phyloP scores from a whole-genome alignment of 1,140 invertebrate species.

The Drosophila takahashii region DNA sequence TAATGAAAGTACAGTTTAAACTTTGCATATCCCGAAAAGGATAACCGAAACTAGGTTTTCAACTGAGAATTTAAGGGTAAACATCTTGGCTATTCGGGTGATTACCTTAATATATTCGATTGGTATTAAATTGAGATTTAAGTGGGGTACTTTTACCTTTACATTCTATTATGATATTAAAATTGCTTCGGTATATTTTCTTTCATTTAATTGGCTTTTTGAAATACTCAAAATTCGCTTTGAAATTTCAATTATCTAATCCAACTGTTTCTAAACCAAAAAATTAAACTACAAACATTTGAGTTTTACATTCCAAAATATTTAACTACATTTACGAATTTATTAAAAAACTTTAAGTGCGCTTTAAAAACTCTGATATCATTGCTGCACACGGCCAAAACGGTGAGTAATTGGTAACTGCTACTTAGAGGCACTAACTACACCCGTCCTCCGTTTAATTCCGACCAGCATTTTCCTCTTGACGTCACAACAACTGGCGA shows the following conservation, averaged over 20 bases:
- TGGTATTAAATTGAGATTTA: neutral
- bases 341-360: constrained; percentile 1
- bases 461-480: constrained; percentile 13
- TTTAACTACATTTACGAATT: constrained; percentile 4
- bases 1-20: constrained; percentile 54
- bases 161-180: no score
- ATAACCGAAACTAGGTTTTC: constrained; percentile 1
- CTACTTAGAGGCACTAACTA: constrained; percentile 63
- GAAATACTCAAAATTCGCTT: no score
- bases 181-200: no score
- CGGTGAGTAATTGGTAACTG: constrained; percentile 54
- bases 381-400: constrained; percentile 7
- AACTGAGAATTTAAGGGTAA: neutral
- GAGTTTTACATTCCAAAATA: neutral
- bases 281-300: neutral
- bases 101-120: neutral
- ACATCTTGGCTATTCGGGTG: neutral
- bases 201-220: no score
- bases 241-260: neutral
- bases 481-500: constrained; percentile 45
- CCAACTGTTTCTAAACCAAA: neutral
- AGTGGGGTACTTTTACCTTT: neutral
- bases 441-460: constrained; percentile 32
- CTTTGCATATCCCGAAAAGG: constrained; percentile 23
- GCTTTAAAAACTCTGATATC: constrained; percentile 5